phyloP scores from a whole-genome alignment of 2,888 invertebrate species.

The Microchrysa polita region DNA sequence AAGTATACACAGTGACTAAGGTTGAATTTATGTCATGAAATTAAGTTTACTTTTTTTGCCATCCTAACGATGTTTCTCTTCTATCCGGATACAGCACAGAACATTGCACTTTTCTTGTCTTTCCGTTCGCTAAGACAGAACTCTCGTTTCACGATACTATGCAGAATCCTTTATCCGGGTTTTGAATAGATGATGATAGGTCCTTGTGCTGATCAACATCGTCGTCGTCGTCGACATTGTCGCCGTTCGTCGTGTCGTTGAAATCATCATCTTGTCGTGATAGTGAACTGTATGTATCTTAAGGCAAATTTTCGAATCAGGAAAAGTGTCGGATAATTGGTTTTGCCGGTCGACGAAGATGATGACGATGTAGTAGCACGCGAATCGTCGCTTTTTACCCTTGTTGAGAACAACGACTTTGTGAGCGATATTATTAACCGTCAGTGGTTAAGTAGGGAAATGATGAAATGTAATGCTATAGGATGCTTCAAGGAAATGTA shows the following conservation, averaged over 20 bases:
- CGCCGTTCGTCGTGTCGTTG: too few species aligned
- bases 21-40: slow-evolving; percentile 5
- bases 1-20: not conserved
- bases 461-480: slow-evolving; percentile 21
- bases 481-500: not conserved
- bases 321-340: slow-evolving; percentile 29
- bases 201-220: slow-evolving; percentile 9
- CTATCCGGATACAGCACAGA: too few species aligned
- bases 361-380: not conserved
- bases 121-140: too few species aligned
- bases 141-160: not conserved
- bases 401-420: not conserved
- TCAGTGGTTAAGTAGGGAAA: not conserved
- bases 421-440: not conserved
- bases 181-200: slow-evolving; percentile 1
- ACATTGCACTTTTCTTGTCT: not conserved
- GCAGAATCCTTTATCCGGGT: not conserved
- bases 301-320: slow-evolving; percentile 3
- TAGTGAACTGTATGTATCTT: slow-evolving; percentile 10
- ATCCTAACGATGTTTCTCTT: not conserved
- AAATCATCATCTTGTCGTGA: not conserved
- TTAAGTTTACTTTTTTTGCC: not conserved
- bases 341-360: slow-evolving; percentile 12
- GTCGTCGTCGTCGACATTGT: not conserved
- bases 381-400: not conserved